These are phyloP conservation scores for Drepanosiphum platanoidis DNA, from an alignment of 2,888 invertebrate species.

Conservation along the genomic window DNA sequence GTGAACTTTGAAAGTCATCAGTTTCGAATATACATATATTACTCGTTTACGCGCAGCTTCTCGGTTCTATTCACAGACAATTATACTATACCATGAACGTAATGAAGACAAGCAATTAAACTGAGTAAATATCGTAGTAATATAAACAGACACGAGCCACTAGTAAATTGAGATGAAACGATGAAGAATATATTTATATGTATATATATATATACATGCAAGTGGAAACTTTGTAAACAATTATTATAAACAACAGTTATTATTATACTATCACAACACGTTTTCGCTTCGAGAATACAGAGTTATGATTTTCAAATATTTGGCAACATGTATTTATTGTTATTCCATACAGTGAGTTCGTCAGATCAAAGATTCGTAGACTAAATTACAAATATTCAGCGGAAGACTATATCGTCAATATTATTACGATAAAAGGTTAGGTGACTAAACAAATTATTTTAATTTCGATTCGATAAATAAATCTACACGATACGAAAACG, in stretches of 20 bases:
- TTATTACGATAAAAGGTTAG: not conserved
- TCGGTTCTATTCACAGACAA: not conserved
- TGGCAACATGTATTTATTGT: too few relatives aligned
- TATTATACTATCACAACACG: not conserved
- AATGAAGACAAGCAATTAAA: constrained; percentile 28
- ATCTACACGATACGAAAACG: not conserved
- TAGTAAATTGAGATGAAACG: not conserved
- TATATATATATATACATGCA: not conserved
- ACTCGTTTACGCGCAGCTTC: not conserved
- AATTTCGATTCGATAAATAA: not conserved
- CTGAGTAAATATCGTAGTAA: not conserved
- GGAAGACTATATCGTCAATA: not conserved
- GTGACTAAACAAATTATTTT: not conserved
- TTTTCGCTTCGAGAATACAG: too few relatives aligned
- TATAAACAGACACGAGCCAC: not conserved
- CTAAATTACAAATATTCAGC: too few relatives aligned
- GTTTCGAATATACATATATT: too few relatives aligned
- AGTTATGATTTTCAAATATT: not conserved
- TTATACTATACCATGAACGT: not conserved
- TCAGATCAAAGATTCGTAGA: too few relatives aligned
- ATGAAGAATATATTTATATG: constrained; percentile 5
- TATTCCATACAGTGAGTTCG: too few relatives aligned
- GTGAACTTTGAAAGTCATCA: not conserved
- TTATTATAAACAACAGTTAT: not conserved
- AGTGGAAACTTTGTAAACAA: constrained; percentile 23